phyloP scores from a whole-genome alignment of 2,113 vertebrate genomes.

The Electrona antarctica region DNA sequence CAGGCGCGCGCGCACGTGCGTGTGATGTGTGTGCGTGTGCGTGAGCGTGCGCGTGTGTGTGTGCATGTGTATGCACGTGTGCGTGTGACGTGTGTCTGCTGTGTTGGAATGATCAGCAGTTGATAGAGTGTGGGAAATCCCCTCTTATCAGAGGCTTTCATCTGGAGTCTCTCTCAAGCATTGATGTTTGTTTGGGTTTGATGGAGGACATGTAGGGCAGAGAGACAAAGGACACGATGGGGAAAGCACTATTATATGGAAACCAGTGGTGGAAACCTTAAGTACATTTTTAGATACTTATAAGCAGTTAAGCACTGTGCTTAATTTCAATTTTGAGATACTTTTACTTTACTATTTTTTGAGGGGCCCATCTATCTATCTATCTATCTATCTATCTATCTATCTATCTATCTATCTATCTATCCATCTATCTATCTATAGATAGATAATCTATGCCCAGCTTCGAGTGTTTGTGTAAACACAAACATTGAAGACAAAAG shows the following conservation, averaged over 20 bases:
- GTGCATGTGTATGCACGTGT: constrained; percentile 15
- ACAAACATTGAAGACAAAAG: too few relatives aligned
- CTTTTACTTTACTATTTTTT: too few relatives aligned
- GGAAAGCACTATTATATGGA: background rate
- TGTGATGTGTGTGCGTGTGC: constrained; percentile 1
- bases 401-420: too few relatives aligned
- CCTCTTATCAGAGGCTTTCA: constrained; percentile 52
- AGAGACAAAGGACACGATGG: constrained; percentile 42
- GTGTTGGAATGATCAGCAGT: constrained; percentile 27
- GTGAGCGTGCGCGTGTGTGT: background rate
- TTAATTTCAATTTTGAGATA: too few relatives aligned
- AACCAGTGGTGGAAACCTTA: too few relatives aligned
- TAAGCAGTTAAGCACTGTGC: too few relatives aligned
- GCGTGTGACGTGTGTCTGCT: background rate
- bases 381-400: too few relatives aligned
- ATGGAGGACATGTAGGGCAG: background rate
- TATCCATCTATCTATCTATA: too few relatives aligned
- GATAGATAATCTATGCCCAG: too few relatives aligned
- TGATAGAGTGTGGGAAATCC: constrained; percentile 59
- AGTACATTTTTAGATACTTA: too few relatives aligned
- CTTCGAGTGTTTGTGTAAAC: too few relatives aligned
- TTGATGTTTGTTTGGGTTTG: constrained; percentile 67
- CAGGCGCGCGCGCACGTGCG: background rate
- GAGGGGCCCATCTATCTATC: too few relatives aligned
- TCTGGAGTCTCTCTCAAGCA: constrained; percentile 58